Base-by-base conservation (phyloP, 2,113 vertebrate genomes). In the Meriones unguiculatus region DNA sequence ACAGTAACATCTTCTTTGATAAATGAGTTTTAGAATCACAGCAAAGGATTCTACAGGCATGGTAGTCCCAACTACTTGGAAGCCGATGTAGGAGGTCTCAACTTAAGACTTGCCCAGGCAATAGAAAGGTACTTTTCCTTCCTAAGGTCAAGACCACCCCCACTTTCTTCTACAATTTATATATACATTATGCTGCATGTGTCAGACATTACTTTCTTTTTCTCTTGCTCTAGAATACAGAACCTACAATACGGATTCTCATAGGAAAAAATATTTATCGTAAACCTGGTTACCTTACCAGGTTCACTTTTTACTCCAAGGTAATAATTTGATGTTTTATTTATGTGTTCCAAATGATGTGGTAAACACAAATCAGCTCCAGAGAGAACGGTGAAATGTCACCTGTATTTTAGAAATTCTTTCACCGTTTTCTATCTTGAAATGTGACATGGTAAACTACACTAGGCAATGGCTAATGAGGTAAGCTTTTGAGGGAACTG, bases 321-420 rank as follows among this genome's bases (percentile, higher is more conserved):
- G 41, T 91, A 95, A 76, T 95, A 32, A 91, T 59, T 69, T 57
- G 6, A 57, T 57, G 64, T 69, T 93, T 90, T 81, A 93, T n/a
- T 69, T 77, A 87, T 38, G 77, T 87, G 13, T 92, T 90, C 38
- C 64, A 89, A 93, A 88, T 81, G 41, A 86, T 9, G 12, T 81
- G 18, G 8, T 85, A 62, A 96, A 94, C 11, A 78, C 10, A 95
- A 94, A 93, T 92, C 76, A 62, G 75, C 77, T 95, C 25, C 9
- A 94, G 67, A 95, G 2, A 91, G 46, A 92, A 93, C 38, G 38
- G 65, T 76, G 38, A 87, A 90, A 88, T 14, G 75, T 93, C 18
- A 93, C 62, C 10, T 85, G 15, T 46, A 89, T 72, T 89, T 93
- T 81, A 94, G 87, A 54, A 87, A 91, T 46, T 89, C 52, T 77